These are phyloP conservation scores for Misgurnus mizolepis DNA, from an alignment of 2,113 vertebrate species.

Conservation along the genomic window DNA sequence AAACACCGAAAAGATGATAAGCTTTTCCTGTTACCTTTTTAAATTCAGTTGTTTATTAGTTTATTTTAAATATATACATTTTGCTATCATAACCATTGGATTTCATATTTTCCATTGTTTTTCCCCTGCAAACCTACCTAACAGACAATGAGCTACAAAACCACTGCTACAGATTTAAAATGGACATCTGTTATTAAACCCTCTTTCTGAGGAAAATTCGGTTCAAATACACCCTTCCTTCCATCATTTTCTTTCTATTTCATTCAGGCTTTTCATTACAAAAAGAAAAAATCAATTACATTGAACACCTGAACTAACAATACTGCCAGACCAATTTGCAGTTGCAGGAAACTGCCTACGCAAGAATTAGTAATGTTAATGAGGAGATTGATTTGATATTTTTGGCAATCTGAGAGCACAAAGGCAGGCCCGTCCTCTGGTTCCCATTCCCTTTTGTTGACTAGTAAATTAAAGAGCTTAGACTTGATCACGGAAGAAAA, in stretches of 20 bases:
- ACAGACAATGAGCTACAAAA: no score
- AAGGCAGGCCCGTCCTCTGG: slow-evolving; percentile 53
- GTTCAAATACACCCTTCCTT: slow-evolving; percentile 60
- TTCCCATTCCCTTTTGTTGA: slow-evolving; percentile 65
- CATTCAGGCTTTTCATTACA: slow-evolving; percentile 68
- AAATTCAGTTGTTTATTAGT: no score
- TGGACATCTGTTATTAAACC: slow-evolving; percentile 51
- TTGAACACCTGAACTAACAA: slow-evolving; percentile 81
- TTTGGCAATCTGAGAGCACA: slow-evolving; percentile 61
- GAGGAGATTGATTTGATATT: slow-evolving; percentile 72
- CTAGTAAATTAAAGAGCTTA: slow-evolving; percentile 71
- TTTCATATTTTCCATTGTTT: no score
- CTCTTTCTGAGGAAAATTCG: slow-evolving; percentile 65
- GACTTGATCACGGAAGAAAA: slow-evolving; percentile 67
- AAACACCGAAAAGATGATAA: no score
- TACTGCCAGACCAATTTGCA: slow-evolving; percentile 74
- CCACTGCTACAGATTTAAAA: slow-evolving; percentile 56
- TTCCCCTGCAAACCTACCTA: no score
- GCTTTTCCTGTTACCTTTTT: no score
- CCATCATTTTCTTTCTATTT: slow-evolving; percentile 65
- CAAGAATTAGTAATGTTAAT: slow-evolving; percentile 80
- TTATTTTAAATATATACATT: no score
- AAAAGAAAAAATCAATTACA: slow-evolving; percentile 72
- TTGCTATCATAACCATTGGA: no score
- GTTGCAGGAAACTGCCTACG: slow-evolving; percentile 69